These are phyloP conservation scores for Salmo trutta DNA, from an alignment of 2,797 vertebrate genomes.

Conservation along the genomic window DNA sequence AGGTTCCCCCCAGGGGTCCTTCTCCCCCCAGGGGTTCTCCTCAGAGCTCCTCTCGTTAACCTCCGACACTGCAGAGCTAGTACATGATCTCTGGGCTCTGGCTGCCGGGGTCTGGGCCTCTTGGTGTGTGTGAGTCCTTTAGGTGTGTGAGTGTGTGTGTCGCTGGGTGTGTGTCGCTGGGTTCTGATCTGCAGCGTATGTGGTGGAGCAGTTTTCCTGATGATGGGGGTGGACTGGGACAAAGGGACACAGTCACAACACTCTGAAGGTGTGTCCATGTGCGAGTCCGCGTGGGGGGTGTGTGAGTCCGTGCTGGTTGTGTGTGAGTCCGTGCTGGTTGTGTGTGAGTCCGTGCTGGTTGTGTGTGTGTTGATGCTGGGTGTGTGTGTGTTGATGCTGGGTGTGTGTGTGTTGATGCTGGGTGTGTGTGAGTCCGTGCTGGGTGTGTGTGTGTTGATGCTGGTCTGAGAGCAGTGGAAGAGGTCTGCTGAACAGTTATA, in stretches of 20 bases:
- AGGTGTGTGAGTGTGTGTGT: slow-evolving; percentile 7
- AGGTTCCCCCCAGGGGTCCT: too few relatives aligned
- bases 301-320: not conserved
- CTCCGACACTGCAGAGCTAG: not conserved
- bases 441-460: slow-evolving; percentile 3
- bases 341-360: not conserved
- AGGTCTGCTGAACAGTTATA: slow-evolving; percentile 76
- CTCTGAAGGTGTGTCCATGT: not conserved
- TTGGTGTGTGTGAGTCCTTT: not conserved
- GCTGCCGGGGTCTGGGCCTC: slow-evolving; percentile 14
- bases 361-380: not conserved
- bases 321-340: not conserved
- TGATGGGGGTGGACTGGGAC: slow-evolving; percentile 67
- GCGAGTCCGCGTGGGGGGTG: not conserved
- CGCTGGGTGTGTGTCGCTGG: not conserved
- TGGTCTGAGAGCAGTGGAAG: slow-evolving; percentile 55
- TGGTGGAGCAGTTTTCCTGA: slow-evolving; percentile 17
- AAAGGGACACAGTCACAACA: slow-evolving; percentile 42
- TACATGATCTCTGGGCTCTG: not conserved
- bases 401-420: too few relatives aligned
- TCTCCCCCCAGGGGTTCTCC: not conserved
- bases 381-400: too few relatives aligned
- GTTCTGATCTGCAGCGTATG: too few relatives aligned
- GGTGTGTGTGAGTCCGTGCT: not conserved
- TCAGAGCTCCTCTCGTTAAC: slow-evolving; percentile 4